Evolutionary conservation across 1,140 invertebrate species (phyloP).

Genomic region (Drosophila santomea): DNA sequence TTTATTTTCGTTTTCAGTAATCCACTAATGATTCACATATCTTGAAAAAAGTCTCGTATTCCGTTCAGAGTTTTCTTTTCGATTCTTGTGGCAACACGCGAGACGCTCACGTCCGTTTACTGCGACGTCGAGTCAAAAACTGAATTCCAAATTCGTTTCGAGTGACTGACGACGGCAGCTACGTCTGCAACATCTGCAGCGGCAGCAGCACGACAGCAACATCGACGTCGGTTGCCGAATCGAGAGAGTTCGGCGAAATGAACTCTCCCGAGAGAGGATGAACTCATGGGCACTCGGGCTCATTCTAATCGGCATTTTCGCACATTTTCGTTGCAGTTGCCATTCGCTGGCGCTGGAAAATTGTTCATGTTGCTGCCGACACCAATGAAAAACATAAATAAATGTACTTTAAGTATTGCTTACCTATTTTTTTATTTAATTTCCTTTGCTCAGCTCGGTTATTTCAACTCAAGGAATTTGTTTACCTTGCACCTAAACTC

Average conservation of each 20-base stretch:
- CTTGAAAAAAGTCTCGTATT: slow-evolving; percentile 68
- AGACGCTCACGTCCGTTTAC: slow-evolving; percentile 67
- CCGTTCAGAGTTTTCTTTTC: slow-evolving; percentile 39
- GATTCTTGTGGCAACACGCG: slow-evolving; percentile 44
- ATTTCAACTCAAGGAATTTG: slow-evolving; percentile 10
- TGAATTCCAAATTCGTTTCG: slow-evolving; percentile 58
- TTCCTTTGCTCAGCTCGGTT: neutral
- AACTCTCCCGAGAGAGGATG: slow-evolving; percentile 9
- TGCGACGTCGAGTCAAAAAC: slow-evolving; percentile 69
- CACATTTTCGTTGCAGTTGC: slow-evolving; percentile 19
- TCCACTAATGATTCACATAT: slow-evolving; percentile 21
- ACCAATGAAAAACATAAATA: neutral
- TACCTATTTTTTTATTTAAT: neutral
- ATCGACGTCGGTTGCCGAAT: slow-evolving; percentile 11
- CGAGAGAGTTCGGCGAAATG: slow-evolving; percentile 25
- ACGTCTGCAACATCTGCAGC: slow-evolving; percentile 20
- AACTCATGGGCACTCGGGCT: slow-evolving; percentile 9
- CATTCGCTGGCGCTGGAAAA: slow-evolving; percentile 10
- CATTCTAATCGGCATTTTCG: slow-evolving; percentile 25
- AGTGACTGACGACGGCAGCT: slow-evolving; percentile 19
- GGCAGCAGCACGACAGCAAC: slow-evolving; percentile 12
- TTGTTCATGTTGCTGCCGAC: slow-evolving; percentile 20
- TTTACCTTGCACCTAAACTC: slow-evolving; percentile 7
- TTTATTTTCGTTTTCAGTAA: slow-evolving; percentile 5
- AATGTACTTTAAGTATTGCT: neutral